Evolutionary conservation across 2,113 vertebrate genomes (phyloP), one percentile per base, ranked within the genome.

Genomic region (Xenus cinereus): DNA sequence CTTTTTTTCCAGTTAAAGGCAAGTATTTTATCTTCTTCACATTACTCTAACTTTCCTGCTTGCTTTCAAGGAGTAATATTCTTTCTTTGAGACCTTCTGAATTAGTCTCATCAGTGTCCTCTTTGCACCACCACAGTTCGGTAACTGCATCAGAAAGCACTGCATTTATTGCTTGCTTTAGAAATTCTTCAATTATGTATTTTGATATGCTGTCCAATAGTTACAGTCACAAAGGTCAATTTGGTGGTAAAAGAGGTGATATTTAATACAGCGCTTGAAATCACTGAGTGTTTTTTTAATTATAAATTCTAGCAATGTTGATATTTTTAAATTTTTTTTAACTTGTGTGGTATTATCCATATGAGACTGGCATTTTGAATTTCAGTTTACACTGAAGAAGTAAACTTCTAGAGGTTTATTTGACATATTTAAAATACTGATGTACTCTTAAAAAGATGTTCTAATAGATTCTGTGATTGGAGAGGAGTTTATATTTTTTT

Each of bases 81-180:
- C 20, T 23, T 76, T 18, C 75, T 66, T 78, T 37, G n/a, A 87
- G 27, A 12, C 53, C 59, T 85, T 84, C 68, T 76, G 7, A 32
- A 22, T 20, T 12, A 45, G 7, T 43, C 19, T 59, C 4, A 13
- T 77, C 10, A 28, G 8, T 54, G 19, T 56, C 39, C 1, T 83
- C 28, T 85, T 41, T 48, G 35, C 21, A 53, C 30, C 39, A 17
- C 23, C 26, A 9, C 14, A 26, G 32, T 28, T 82, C 0, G 0
- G 32, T 73, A 76, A 37, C 43, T 54, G 32, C 43, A 86, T 64
- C 0, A 1, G 48, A 76, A 78, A 68, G 28, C 3, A 2, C 56
- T 43, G 17, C 13, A 6, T 54, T 88, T 79, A n/a, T n/a, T 93
- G 32, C 50, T 86, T 72, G 22, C 43, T 67, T 68, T 82, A 72